These are phyloP conservation scores for Enteromius mattozi DNA, from an alignment of 2,797 vertebrate species.

Conservation along the genomic window DNA sequence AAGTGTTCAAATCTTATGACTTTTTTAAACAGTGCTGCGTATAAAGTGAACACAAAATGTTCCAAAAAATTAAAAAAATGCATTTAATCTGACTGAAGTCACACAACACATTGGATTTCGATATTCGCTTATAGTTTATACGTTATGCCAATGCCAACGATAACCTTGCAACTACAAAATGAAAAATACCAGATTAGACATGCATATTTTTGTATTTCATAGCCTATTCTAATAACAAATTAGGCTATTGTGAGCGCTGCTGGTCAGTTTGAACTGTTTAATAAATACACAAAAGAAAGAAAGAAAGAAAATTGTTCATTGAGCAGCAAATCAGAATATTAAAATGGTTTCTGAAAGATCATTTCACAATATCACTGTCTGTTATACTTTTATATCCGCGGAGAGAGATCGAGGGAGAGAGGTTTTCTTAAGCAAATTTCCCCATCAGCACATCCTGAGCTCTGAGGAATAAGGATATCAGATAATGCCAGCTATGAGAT, in stretches of 20 bases:
- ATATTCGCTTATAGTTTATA: background rate
- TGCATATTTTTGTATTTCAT: background rate
- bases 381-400: background rate
- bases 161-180: background rate
- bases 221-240: background rate
- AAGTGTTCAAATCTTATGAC: rapidly evolving
- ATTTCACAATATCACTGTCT: background rate
- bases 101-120: background rate
- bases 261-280: too few relatives aligned
- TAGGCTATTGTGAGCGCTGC: too few relatives aligned
- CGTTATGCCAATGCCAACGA: background rate
- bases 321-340: background rate
- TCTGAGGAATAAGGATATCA: background rate
- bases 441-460: conserved; percentile 1
- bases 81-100: background rate
- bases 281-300: too few relatives aligned
- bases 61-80: background rate
- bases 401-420: background rate
- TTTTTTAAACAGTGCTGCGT: background rate
- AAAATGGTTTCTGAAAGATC: background rate
- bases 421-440: background rate
- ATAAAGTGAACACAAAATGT: background rate
- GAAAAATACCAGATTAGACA: background rate
- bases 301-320: background rate
- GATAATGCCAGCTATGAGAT: conserved; percentile 20